Evolutionary conservation across 2,113 vertebrate species (phyloP).

Genomic region (Vulpes ferrilata): DNA sequence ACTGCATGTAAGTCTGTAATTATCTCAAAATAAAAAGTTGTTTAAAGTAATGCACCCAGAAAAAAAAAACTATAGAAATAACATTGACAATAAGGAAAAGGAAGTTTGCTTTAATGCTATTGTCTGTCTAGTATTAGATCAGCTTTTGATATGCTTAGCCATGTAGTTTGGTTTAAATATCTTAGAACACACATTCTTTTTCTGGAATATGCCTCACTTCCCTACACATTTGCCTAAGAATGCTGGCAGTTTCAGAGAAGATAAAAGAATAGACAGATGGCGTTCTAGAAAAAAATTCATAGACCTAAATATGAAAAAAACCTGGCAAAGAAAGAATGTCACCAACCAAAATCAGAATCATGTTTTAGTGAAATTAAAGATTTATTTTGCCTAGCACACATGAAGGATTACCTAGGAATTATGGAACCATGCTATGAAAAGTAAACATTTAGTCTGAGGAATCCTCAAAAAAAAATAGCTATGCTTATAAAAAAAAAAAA

Average conservation of each 20-base stretch:
- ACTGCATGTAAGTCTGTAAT: not conserved
- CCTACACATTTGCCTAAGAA: conserved; percentile 64
- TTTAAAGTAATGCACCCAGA: not conserved
- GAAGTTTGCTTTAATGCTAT: not conserved
- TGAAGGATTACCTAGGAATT: conserved; percentile 69
- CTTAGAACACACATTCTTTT: conserved; percentile 39
- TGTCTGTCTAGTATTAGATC: not conserved
- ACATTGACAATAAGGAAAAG: not conserved
- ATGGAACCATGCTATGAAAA: conserved; percentile 52
- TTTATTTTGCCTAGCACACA: conserved; percentile 77
- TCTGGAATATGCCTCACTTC: conserved; percentile 60
- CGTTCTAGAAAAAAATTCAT: conserved; percentile 50
- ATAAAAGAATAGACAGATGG: conserved; percentile 75
- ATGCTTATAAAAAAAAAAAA: not conserved
- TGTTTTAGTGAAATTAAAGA: conserved; percentile 75
- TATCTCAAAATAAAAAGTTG: conserved; percentile 4
- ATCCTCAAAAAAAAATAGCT: not conserved
- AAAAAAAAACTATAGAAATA: not conserved
- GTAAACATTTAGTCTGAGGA: conserved; percentile 62
- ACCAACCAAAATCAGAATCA: conserved; percentile 71
- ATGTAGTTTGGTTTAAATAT: not conserved
- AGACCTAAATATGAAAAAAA: conserved; percentile 75
- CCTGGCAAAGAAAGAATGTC: conserved; percentile 70
- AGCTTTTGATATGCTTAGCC: not conserved
- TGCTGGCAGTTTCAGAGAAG: conserved; percentile 58